Conservation (phyloP, 2,888 invertebrate species). For the Perdita meconis region DNA sequence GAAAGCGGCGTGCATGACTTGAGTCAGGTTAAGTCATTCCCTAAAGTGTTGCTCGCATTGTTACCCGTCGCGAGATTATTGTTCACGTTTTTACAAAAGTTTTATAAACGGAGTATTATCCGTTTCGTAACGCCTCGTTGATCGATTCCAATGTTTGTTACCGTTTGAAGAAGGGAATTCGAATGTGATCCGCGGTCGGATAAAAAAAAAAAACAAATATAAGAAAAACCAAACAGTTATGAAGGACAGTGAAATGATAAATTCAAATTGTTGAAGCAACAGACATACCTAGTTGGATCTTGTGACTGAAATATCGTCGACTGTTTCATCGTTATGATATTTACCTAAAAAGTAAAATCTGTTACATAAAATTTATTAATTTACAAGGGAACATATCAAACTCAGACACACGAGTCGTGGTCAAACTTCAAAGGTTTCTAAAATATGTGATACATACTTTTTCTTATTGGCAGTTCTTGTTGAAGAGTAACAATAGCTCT, state of each 20-base stretch:
- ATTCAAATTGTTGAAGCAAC: conserved; percentile 11
- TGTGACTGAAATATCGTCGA: conserved; percentile 12
- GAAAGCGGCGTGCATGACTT: conserved; percentile 48
- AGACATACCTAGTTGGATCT: background rate
- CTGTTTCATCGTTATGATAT: conserved; percentile 8
- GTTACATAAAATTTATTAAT: conserved; percentile 13
- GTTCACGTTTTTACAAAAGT: conserved; percentile 21
- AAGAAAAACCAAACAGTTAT: background rate
- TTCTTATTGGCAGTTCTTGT: no score
- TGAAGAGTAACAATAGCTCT: no score
- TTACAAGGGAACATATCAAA: no score
- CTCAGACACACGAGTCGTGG: no score
- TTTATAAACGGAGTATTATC: conserved; percentile 1
- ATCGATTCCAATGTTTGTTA: background rate
- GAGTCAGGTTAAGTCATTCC: conserved; percentile 50
- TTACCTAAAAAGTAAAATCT: conserved; percentile 15
- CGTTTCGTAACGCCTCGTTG: background rate
- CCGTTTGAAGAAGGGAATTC: background rate
- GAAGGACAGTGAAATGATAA: conserved; percentile 1
- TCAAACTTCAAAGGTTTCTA: no score
- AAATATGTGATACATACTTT: no score
- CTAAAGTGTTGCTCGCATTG: conserved; percentile 28
- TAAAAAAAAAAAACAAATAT: background rate
- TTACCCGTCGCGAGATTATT: conserved; percentile 21
- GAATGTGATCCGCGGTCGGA: background rate